phyloP scores from a whole-genome alignment of 2,113 vertebrate genomes.

The Thermophis baileyi region DNA sequence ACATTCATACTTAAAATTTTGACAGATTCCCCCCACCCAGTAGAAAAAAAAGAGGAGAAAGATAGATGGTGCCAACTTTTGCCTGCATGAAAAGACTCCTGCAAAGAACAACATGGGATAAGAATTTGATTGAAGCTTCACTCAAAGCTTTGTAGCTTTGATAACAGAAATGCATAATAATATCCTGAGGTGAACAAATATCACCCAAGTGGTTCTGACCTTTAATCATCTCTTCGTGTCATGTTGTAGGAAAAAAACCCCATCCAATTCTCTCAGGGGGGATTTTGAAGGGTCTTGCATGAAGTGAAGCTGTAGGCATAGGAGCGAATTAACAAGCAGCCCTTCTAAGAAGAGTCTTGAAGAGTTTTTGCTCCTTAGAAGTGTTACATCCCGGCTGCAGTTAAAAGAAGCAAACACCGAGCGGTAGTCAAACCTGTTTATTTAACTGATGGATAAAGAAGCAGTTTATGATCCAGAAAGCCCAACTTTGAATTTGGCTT shows the following conservation, averaged over 20 bases:
- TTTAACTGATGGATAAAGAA: neutral
- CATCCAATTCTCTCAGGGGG: neutral
- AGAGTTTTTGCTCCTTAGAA: constrained; percentile 13
- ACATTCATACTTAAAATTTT: constrained; percentile 12
- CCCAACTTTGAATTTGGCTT: neutral
- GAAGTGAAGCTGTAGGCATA: neutral
- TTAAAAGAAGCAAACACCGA: neutral
- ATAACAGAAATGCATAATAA: neutral
- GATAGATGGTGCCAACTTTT: neutral
- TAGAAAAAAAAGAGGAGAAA: neutral
- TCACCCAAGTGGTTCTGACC: neutral
- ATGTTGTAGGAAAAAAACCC: neutral
- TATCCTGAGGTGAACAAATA: constrained; percentile 17
- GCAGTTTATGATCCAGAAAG: neutral
- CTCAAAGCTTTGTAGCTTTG: neutral
- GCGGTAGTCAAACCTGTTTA: neutral
- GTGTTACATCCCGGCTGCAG: neutral
- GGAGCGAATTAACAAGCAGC: neutral
- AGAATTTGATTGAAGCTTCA: constrained; percentile 1
- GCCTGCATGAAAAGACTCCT: neutral
- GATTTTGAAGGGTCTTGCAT: constrained; percentile 5
- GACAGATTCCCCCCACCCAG: neutral
- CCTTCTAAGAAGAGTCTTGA: neutral
- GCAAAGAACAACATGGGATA: constrained; percentile 11
- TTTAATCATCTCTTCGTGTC: constrained; percentile 6